These are phyloP conservation scores for Oscheius sp. DNA, from an alignment of 2,888 invertebrate genomes.

Conservation along the genomic window DNA sequence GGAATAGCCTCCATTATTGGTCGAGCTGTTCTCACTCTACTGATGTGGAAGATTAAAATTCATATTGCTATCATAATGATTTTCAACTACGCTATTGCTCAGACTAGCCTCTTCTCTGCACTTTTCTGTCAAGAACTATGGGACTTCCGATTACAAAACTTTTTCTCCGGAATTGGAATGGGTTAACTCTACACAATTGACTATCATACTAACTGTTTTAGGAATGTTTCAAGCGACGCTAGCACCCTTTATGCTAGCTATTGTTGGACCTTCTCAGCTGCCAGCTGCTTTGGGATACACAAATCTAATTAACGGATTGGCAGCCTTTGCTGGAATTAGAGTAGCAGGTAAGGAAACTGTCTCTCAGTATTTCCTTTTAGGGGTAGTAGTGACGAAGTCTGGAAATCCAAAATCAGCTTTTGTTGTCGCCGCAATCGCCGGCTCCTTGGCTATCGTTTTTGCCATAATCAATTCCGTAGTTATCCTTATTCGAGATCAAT, in stretches of 20 bases:
- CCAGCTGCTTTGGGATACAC: slow-evolving; percentile 52
- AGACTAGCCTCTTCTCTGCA: slow-evolving; percentile 42
- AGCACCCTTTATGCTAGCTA: slow-evolving; percentile 44
- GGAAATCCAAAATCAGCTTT: slow-evolving; percentile 21
- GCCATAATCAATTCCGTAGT: slow-evolving; percentile 32
- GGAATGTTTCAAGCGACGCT: slow-evolving; percentile 48
- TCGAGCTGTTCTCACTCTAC: slow-evolving; percentile 34
- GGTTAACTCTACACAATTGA: slow-evolving; percentile 30
- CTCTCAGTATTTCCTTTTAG: neutral
- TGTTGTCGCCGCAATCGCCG: slow-evolving; percentile 34
- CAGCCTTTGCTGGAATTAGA: slow-evolving; percentile 40
- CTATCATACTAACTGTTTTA: slow-evolving; percentile 13
- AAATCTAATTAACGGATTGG: slow-evolving; percentile 53
- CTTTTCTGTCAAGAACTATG: slow-evolving; percentile 41
- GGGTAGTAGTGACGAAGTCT: neutral
- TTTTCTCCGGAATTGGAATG: slow-evolving; percentile 49
- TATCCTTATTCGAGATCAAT: slow-evolving; percentile 38
- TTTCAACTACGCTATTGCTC: slow-evolving; percentile 45
- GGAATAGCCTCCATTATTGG: slow-evolving; percentile 51
- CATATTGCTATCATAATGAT: slow-evolving; percentile 47
- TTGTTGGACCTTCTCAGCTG: slow-evolving; percentile 49
- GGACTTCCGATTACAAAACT: slow-evolving; percentile 48
- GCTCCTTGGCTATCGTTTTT: slow-evolving; percentile 37
- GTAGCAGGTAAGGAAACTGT: slow-evolving; percentile 29
- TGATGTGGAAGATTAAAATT: slow-evolving; percentile 38